Evolutionary conservation across 2,888 invertebrate species (phyloP), one percentile per base, ranked within the genome.

Genomic region (Tridacna gigas): DNA sequence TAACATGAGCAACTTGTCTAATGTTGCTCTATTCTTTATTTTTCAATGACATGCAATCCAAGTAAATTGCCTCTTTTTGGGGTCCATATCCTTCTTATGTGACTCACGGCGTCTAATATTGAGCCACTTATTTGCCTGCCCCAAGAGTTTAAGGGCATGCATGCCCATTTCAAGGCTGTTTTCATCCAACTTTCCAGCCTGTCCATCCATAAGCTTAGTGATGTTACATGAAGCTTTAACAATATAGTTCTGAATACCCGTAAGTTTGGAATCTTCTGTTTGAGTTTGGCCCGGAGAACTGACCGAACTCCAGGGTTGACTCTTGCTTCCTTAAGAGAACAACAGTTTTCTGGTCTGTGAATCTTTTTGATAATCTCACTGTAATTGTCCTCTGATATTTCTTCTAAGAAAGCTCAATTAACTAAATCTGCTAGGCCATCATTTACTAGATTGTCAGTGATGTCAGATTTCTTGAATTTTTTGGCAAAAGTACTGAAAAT

Each of bases 221-320:
- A 86, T n/a, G 56, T 77, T 77, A 15, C 77, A 48, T 18, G 82
- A 71, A n/a, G 80, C 83, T 74, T 83, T 82, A 18, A 82, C 73
- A 37, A 82, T 66, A 74, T 82, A 80, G 56, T 81, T 81, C 45
- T 77, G 81, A n/a, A 81, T 77, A 51, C 77, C 77, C 61, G 77
- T 63, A 0, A 82, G 22, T 67, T 82, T 82, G 13, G 74, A 76
- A 26, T 83, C 83, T 15, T 79, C 71, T 37, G 73, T 73, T 51
- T 83, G 79, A 20, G 83, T 83, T 5, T 71, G 63, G 69, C 71
- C 5, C 60, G 4, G 4, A 83, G 28, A 18, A 79, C 74, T 12
- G 75, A 60, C 83, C 79, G 79, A 0, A 83, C 79, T 25, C 45
- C 76, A 25, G 73, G 71, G 47, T 83, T 82, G 2, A 79, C 79